Evolutionary conservation across 2,797 vertebrate species (phyloP).

Genomic region (Vireo griseus): DNA sequence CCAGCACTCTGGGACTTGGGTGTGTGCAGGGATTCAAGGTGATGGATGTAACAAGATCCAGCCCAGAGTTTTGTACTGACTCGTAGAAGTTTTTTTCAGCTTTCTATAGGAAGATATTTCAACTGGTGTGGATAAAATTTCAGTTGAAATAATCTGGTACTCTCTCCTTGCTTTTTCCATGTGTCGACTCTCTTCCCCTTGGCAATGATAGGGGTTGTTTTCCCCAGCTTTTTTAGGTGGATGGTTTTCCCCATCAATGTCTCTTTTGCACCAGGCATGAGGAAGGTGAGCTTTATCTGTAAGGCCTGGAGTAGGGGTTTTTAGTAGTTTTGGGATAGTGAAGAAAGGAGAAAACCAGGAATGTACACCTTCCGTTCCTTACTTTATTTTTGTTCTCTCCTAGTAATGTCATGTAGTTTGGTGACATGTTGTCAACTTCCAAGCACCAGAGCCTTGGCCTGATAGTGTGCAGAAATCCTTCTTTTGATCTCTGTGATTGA

Average conservation of each 20-base stretch:
- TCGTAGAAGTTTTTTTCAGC: not conserved
- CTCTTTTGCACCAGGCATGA: not conserved
- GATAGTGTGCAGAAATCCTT: not conserved
- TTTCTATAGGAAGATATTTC: not conserved
- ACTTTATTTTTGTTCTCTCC: not conserved
- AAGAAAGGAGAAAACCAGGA: not conserved
- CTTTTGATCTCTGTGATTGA: not conserved
- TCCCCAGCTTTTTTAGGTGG: not conserved
- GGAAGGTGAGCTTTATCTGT: not conserved
- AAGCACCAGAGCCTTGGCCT: not conserved
- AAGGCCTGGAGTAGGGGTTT: not conserved
- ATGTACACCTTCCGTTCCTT: not conserved
- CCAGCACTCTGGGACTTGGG: not conserved
- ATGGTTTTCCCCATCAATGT: not conserved
- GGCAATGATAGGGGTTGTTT: not conserved
- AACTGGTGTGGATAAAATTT: not conserved
- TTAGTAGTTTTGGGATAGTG: not conserved
- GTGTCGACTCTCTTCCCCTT: rapidly evolving
- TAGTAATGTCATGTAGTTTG: not conserved
- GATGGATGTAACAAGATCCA: not conserved
- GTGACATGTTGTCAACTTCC: not conserved
- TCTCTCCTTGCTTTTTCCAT: not conserved
- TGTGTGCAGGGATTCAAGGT: not conserved
- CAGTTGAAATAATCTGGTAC: rapidly evolving
- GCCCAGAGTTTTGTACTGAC: not conserved